phyloP scores from a whole-genome alignment of 2,888 invertebrate species.

The Ditula angustiorana region DNA sequence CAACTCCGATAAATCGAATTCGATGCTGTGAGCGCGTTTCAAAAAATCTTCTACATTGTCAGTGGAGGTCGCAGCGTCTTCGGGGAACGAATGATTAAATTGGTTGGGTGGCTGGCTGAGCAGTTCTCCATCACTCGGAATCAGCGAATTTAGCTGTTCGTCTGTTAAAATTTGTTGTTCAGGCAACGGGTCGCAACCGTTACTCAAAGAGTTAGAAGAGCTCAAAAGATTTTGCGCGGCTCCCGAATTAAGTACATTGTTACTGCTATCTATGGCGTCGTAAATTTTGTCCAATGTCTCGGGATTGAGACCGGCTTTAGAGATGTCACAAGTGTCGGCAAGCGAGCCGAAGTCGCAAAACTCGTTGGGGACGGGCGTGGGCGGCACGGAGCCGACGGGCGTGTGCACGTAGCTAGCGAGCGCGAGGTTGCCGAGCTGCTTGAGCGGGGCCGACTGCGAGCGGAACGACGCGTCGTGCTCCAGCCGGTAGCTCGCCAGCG shows the following conservation, averaged over 20 bases:
- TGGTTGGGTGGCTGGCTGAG: conserved; percentile 53
- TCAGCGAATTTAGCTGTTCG: conserved; percentile 72
- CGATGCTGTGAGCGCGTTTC: conserved; percentile 77
- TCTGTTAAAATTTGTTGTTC: conserved; percentile 72
- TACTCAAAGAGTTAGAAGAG: conserved; percentile 65
- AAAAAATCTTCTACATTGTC: conserved; percentile 77
- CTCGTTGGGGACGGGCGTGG: conserved; percentile 89
- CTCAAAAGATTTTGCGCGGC: conserved; percentile 64
- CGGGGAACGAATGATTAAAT: conserved; percentile 64
- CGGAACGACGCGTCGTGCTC: conserved; percentile 80
- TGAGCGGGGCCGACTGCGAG: conserved; percentile 93
- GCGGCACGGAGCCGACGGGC: conserved; percentile 87
- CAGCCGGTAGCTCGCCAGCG: conserved; percentile 70
- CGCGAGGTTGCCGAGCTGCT: conserved; percentile 77
- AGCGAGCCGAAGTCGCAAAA: conserved; percentile 89
- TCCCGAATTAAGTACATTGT: conserved; percentile 71
- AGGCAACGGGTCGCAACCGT: conserved; percentile 72
- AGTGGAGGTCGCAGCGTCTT: conserved; percentile 55
- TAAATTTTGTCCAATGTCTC: conserved; percentile 89
- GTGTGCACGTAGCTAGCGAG: conserved; percentile 80
- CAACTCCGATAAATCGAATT: conserved; percentile 73
- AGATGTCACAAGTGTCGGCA: conserved; percentile 84
- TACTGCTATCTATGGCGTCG: conserved; percentile 86
- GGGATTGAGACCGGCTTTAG: conserved; percentile 80
- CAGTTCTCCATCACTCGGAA: conserved; percentile 69